Base-by-base conservation (phyloP, 2,797 vertebrate species). In the Coendou prehensilis region DNA sequence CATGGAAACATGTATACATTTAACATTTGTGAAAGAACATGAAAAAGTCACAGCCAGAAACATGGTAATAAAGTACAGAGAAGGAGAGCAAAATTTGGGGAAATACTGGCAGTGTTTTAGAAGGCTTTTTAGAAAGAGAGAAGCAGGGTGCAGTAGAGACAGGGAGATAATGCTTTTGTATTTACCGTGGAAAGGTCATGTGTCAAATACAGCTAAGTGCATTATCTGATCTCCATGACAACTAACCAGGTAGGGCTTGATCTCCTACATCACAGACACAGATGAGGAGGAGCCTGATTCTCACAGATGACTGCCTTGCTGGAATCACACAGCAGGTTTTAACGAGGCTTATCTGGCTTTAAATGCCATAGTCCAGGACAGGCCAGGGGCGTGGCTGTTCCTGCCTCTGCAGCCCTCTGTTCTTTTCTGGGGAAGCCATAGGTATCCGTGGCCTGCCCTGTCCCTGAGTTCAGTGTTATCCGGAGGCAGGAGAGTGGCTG, bases 81-180 rank as follows among this genome's bases (percentile, higher is more conserved):
- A 85, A 37, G 52, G 64, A 92, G 85, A 91, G 59, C 47, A 87
- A 61, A 95, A 50, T 30, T 84, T 30, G 23, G 9, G 5, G 50
- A 5, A 47, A 17, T 28, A 23, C n/a, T 92, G 57, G 56, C 6
- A 26, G 52, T 52, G 41, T 37, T 86, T 73, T 45, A 63, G 56
- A 67, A 71, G 59, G 52, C 30, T 61, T 96, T 96, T 93, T 61
- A 79, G 81, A 64, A n/a, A 94, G 47, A 96, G 52, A 84, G 79
- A 41, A 71, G 61, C 26, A 61, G 73, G 14, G 9, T 57, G 50
- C 93, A 47, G 15, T 10, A 56, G 67, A 87, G 67, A 81, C 18
- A n/a, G 26, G 28, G 63, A 47, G 37, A 33, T 20, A 41, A 28
- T 75, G 63, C 13, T 20, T 67, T 7, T 18, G 47, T 45, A 54